phyloP scores from a whole-genome alignment of 2,113 vertebrate genomes.

The Gopherus flavomarginatus region DNA sequence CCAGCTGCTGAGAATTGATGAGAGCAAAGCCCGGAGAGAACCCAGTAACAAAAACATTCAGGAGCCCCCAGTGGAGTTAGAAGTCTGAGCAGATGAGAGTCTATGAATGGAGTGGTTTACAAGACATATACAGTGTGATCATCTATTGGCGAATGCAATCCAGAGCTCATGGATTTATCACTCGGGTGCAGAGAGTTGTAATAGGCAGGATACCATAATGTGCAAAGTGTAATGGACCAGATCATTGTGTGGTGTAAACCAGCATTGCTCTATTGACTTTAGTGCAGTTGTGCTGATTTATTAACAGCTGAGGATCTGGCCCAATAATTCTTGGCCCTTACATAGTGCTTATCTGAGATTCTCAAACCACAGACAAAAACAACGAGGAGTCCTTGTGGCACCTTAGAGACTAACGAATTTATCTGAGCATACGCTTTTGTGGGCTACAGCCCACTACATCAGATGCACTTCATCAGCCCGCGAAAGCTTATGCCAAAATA shows the following conservation, averaged over 20 bases:
- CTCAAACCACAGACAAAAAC: not conserved
- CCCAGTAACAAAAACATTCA: not conserved
- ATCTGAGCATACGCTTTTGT: too few species aligned
- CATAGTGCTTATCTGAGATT: not conserved
- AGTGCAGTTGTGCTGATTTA: slow-evolving; percentile 5
- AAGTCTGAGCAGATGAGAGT: rapidly evolving
- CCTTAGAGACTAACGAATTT: too few species aligned
- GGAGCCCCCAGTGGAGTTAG: not conserved
- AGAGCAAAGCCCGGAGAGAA: not conserved
- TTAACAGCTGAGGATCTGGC: not conserved
- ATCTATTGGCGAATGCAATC: not conserved
- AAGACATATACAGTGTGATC: not conserved
- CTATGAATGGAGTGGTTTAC: not conserved
- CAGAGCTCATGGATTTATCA: not conserved
- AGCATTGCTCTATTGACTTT: not conserved
- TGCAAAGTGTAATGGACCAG: not conserved
- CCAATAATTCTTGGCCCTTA: not conserved
- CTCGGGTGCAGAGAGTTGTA: not conserved
- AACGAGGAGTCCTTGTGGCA: too few species aligned
- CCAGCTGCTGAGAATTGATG: slow-evolving; percentile 42
- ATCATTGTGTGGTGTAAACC: not conserved
- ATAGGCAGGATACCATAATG: not conserved
- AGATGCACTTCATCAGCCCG: too few species aligned
- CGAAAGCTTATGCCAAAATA: too few species aligned
- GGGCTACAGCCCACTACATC: too few species aligned